These are phyloP conservation scores for Electrophaes corylata DNA, from an alignment of 2,888 invertebrate genomes.

Conservation along the genomic window DNA sequence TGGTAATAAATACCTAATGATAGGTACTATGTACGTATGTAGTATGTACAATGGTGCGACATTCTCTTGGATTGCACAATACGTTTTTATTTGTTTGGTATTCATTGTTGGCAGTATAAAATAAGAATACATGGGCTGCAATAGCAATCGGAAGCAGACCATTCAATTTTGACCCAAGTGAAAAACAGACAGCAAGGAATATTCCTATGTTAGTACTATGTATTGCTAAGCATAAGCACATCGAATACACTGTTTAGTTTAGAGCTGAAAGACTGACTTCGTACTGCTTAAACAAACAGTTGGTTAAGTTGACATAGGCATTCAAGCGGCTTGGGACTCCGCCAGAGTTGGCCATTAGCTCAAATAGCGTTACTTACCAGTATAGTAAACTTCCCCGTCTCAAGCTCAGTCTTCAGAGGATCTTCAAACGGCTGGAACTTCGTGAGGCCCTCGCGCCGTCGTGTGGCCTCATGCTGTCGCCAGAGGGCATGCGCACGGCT, in stretches of 20 bases:
- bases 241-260: too few species aligned
- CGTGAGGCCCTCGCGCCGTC: conserved; percentile 93
- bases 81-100: conserved; percentile 25
- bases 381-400: conserved; percentile 98
- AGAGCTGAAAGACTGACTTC: too few species aligned
- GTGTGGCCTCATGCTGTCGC: conserved; percentile 95
- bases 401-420: conserved; percentile 93
- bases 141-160: too few species aligned
- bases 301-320: neutral
- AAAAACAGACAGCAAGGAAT: too few species aligned
- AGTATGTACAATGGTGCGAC: conserved; percentile 11
- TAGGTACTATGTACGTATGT: too few species aligned
- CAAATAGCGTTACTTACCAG: conserved; percentile 85
- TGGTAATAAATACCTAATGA: too few species aligned
- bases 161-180: too few species aligned
- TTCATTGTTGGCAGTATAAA: conserved; percentile 24
- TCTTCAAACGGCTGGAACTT: conserved; percentile 93
- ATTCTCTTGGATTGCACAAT: conserved; percentile 21
- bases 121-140: neutral
- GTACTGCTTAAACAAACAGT: too few species aligned
- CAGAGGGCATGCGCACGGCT: conserved; percentile 95
- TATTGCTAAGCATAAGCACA: too few species aligned
- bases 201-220: too few species aligned
- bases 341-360: neutral
- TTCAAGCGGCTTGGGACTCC: neutral